phyloP scores from a whole-genome alignment of 2,797 vertebrate species.

The Xyrichtys novacula region DNA sequence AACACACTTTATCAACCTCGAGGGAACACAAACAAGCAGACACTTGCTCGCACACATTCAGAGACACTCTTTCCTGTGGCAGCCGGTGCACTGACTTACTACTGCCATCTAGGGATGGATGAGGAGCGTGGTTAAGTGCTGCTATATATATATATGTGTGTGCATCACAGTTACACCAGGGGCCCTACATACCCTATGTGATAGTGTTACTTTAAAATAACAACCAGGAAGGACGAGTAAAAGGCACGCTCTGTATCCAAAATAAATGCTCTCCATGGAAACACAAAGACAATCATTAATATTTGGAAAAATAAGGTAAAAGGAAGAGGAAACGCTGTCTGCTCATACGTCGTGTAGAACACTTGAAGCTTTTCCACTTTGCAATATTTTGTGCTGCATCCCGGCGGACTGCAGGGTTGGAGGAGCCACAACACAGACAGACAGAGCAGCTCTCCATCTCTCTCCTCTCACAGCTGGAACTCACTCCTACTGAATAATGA shows the following conservation, averaged over 20 bases:
- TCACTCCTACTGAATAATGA: constrained; percentile 75
- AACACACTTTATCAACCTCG: constrained; percentile 63
- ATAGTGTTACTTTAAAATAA: constrained; percentile 3
- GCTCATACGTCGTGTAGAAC: constrained; percentile 29
- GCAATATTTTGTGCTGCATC: constrained; percentile 52
- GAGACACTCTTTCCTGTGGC: constrained; percentile 31
- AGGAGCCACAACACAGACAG: constrained; percentile 66
- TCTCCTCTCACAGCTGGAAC: constrained; percentile 69
- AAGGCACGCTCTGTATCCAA: background rate
- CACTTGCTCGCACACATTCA: constrained; percentile 43
- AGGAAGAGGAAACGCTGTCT: constrained; percentile 3
- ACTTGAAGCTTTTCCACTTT: constrained; percentile 45
- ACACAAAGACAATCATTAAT: background rate
- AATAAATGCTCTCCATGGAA: background rate
- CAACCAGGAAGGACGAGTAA: constrained; percentile 8
- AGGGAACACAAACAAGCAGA: constrained; percentile 63
- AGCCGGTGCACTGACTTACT: constrained; percentile 77
- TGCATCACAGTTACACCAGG: constrained; percentile 32
- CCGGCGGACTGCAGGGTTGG: constrained; percentile 52
- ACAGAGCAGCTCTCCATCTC: constrained; percentile 52
- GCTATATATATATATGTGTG: too few relatives aligned
- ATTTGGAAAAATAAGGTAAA: too few relatives aligned
- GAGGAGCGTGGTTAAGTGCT: constrained; percentile 36
- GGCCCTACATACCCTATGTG: background rate
- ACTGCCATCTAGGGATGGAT: constrained; percentile 88